phyloP scores from a whole-genome alignment of 2,113 vertebrate genomes.

The Ovis canadensis region DNA sequence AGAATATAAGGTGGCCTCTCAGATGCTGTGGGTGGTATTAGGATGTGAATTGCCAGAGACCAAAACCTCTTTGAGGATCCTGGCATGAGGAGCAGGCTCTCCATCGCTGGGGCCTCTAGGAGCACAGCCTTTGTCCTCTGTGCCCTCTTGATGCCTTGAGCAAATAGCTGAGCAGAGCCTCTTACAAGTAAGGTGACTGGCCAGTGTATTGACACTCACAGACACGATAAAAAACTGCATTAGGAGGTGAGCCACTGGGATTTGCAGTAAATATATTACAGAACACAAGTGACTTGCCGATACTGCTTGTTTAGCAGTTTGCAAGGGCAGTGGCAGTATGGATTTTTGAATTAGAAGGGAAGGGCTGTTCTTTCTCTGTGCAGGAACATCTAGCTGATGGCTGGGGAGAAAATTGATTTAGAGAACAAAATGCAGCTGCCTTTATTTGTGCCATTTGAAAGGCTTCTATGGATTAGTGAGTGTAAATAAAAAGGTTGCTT shows the following conservation, averaged over 20 bases:
- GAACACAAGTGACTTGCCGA: conserved; percentile 87
- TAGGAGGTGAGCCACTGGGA: conserved; percentile 79
- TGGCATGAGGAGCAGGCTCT: background rate
- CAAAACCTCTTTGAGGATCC: background rate
- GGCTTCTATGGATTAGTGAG: conserved; percentile 76
- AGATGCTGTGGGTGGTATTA: background rate
- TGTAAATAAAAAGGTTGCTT: conserved; percentile 73
- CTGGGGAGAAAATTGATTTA: conserved; percentile 83
- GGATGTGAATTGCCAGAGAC: background rate
- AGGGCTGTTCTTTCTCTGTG: conserved; percentile 81
- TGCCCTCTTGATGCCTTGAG: conserved; percentile 70
- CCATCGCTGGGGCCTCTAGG: background rate
- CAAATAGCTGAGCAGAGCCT: conserved; percentile 72
- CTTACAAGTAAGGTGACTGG: conserved; percentile 78
- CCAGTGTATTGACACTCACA: conserved; percentile 78
- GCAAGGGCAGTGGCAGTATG: conserved; percentile 84
- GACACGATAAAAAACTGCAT: conserved; percentile 80
- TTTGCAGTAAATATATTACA: conserved; percentile 86
- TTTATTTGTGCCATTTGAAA: conserved; percentile 79
- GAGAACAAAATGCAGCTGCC: conserved; percentile 76
- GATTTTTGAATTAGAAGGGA: conserved; percentile 88
- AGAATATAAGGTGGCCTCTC: background rate
- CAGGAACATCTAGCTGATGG: conserved; percentile 81
- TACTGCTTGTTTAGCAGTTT: conserved; percentile 90
- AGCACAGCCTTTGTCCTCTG: conserved; percentile 6